These are phyloP conservation scores for Crotalus helleri DNA, from an alignment of 2,113 vertebrate species.

Conservation along the genomic window DNA sequence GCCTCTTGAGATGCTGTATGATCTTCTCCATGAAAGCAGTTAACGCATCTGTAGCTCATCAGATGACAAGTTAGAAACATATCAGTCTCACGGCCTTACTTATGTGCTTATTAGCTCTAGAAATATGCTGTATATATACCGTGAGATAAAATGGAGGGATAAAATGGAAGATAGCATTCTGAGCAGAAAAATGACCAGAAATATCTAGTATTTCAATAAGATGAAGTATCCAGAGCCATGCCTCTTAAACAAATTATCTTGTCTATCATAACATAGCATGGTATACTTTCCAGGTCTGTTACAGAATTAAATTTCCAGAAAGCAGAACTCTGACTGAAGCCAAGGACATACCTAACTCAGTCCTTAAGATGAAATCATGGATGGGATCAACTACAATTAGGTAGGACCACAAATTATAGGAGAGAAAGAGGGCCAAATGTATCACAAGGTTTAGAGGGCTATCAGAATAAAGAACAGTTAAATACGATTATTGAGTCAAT, in stretches of 20 bases:
- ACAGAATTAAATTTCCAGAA: background rate
- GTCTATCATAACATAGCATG: slow-evolving; percentile 4
- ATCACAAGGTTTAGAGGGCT: background rate
- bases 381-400: background rate
- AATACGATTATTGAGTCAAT: background rate
- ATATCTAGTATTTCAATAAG: too few species aligned
- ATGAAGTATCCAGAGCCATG: background rate
- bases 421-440: background rate
- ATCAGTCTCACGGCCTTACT: background rate
- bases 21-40: background rate
- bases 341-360: background rate
- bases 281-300: background rate
- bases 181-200: background rate
- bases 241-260: background rate
- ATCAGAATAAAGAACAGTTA: background rate
- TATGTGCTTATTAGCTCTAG: background rate
- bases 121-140: background rate
- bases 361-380: background rate
- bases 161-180: background rate
- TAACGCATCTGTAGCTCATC: background rate
- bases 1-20: background rate
- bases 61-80: background rate
- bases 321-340: background rate
- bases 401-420: background rate
- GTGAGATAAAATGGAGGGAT: background rate